A percentile compares a stretch with the other conserved stretches of the same genome.
Evolutionary conservation across 2,797 vertebrate genomes (phyloP).

Genomic region (Lateolabrax maculatus): DNA sequence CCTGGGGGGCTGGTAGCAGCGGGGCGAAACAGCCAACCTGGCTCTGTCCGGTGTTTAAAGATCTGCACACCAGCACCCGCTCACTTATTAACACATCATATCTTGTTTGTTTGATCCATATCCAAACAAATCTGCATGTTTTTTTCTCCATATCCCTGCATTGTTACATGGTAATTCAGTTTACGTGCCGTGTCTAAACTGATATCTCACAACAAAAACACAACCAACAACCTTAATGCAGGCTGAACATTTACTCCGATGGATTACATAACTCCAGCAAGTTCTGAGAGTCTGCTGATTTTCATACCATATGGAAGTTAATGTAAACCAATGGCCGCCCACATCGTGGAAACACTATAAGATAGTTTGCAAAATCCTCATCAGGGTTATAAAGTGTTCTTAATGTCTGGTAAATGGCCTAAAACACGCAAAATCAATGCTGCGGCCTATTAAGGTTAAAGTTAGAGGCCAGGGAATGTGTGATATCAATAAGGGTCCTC

Average conservation of each 20-base stretch:
- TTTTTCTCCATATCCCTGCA: not conserved
- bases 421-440: constrained; percentile 1
- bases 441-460: not conserved
- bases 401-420: not conserved
- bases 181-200: not conserved
- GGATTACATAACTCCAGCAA: not conserved
- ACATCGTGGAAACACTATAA: not conserved
- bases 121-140: not conserved
- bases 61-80: too few species aligned
- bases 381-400: not conserved
- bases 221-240: not conserved
- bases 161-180: not conserved
- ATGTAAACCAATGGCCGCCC: not conserved
- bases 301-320: not conserved
- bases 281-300: not conserved
- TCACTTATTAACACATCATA: too few species aligned
- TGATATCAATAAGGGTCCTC: not conserved
- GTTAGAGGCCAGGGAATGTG: not conserved
- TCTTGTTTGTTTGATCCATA: too few species aligned
- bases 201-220: not conserved
- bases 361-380: not conserved
- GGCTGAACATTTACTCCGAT: not conserved
- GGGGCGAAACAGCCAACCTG: too few species aligned
- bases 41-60: too few species aligned
- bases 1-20: not conserved